Percentiles rank a stretch among this genome's conserved stretches.
Evolutionary conservation across 35 echinoderm and acorn worm genomes (phyloP).

Genomic region (Patiria miniata): DNA sequence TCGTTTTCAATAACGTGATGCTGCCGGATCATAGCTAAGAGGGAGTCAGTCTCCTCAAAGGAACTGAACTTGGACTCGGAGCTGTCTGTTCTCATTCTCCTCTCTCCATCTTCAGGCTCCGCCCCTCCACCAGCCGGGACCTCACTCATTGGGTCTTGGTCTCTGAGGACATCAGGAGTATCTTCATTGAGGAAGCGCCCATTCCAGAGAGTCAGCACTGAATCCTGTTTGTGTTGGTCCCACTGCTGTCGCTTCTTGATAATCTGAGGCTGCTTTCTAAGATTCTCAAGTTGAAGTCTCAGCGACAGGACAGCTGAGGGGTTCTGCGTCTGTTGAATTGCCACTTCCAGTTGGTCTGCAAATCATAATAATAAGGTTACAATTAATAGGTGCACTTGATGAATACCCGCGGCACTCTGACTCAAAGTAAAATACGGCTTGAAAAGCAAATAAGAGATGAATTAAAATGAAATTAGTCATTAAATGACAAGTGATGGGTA

Average conservation of each 20-base stretch:
- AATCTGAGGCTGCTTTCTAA: conserved; percentile 32
- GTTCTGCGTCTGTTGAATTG: conserved; percentile 43
- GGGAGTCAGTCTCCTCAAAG: neutral
- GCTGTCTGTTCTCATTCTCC: neutral
- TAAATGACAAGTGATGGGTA: too few relatives aligned
- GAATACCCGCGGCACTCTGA: neutral
- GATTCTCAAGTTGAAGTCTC: conserved; percentile 40
- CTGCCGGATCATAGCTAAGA: neutral
- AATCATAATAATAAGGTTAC: neutral
- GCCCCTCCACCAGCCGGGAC: neutral
- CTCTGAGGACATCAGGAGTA: neutral
- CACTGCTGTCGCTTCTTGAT: conserved; percentile 39
- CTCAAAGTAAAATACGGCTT: too few relatives aligned
- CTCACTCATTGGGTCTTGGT: neutral
- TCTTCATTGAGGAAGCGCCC: conserved; percentile 34
- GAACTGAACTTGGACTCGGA: neutral
- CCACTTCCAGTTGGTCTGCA: conserved; percentile 29
- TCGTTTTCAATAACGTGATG: neutral
- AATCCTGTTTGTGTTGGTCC: conserved; percentile 9
- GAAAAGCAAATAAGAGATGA: too few relatives aligned
- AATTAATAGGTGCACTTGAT: neutral
- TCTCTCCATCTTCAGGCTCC: neutral
- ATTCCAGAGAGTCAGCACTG: neutral
- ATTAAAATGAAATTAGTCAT: too few relatives aligned
- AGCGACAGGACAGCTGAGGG: conserved; percentile 34